phyloP scores from a whole-genome alignment of 2,797 vertebrate genomes.

The Cossypha caffra region DNA sequence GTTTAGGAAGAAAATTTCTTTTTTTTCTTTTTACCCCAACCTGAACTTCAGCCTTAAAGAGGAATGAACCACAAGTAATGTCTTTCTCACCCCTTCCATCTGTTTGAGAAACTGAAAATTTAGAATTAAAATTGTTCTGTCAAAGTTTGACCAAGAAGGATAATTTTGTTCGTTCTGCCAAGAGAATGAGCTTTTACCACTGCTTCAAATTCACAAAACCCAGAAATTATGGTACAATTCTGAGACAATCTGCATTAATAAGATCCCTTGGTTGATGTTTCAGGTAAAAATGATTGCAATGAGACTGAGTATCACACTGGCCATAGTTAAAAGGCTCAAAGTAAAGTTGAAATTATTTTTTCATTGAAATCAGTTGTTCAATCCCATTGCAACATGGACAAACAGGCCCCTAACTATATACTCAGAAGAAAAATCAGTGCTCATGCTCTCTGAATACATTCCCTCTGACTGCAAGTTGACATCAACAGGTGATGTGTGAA shows the following conservation, averaged over 20 bases:
- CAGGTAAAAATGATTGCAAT: neutral
- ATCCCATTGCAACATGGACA: neutral
- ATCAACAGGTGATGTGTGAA: neutral
- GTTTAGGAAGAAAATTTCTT: neutral
- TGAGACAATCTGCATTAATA: neutral
- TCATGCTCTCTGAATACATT: accelerated
- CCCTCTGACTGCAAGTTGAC: neutral
- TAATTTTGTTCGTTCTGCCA: neutral
- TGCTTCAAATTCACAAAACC: accelerated
- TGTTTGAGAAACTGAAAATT: neutral
- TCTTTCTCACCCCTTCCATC: neutral
- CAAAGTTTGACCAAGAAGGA: neutral
- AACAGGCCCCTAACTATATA: neutral
- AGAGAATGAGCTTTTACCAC: neutral
- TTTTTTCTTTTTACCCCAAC: neutral
- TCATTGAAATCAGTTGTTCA: neutral
- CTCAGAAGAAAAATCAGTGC: neutral
- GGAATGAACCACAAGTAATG: neutral
- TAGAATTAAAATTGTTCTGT: neutral
- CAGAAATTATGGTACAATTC: neutral
- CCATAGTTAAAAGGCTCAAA: accelerated
- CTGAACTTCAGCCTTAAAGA: neutral
- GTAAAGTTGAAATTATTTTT: neutral
- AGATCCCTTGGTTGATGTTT: neutral
- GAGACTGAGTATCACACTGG: accelerated